phyloP scores from a whole-genome alignment of 2,113 vertebrate genomes.

The Phocoena phocoena region DNA sequence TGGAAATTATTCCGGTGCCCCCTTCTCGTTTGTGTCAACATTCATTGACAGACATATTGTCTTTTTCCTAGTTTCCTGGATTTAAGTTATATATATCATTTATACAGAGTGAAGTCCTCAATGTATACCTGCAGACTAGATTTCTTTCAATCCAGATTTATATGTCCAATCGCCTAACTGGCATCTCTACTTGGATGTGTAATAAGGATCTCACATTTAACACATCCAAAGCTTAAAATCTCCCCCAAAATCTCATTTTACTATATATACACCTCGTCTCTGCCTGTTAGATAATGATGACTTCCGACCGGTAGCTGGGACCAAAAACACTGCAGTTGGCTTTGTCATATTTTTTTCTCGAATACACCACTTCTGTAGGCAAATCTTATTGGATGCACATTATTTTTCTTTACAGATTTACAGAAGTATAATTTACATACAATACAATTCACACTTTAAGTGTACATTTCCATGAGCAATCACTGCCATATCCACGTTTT shows the following conservation, averaged over 20 bases:
- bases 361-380: neutral
- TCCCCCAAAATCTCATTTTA: neutral
- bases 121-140: neutral
- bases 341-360: neutral
- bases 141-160: neutral
- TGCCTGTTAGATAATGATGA: neutral
- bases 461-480: neutral
- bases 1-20: neutral
- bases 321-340: neutral
- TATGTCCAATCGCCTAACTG: neutral
- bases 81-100: neutral
- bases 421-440: neutral
- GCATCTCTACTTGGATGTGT: neutral
- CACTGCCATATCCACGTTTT: neutral
- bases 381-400: neutral
- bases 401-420: neutral
- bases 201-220: neutral
- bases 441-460: neutral
- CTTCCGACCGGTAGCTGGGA: neutral
- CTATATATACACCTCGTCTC: neutral
- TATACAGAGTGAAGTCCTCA: neutral
- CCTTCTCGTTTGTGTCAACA: neutral
- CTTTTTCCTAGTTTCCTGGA: neutral
- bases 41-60: neutral
- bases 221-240: neutral